A percentile compares a stretch with the other conserved stretches of the same genome.
These are phyloP conservation scores for Latrodectus elegans DNA, from an alignment of 2,888 invertebrate genomes.

Conservation along the genomic window DNA sequence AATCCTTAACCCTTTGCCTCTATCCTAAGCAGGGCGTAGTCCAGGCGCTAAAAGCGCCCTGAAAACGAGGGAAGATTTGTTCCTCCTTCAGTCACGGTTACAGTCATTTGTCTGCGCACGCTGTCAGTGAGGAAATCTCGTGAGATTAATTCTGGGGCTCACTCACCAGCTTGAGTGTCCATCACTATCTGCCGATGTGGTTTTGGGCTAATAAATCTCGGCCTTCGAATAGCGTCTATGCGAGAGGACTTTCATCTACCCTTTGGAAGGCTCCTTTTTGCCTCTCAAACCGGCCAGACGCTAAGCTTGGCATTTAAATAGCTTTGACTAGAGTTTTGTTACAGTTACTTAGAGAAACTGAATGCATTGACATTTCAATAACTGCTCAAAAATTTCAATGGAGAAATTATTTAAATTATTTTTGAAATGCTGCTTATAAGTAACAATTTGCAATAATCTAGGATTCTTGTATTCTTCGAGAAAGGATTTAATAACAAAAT, in stretches of 20 bases:
- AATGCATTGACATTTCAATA: no score
- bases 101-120: slow-evolving; percentile 56
- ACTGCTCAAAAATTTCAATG: no score
- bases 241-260: slow-evolving; percentile 46
- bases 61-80: slow-evolving; percentile 39
- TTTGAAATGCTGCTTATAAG: no score
- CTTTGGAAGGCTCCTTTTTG: slow-evolving; percentile 24
- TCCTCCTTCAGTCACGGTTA: slow-evolving; percentile 59
- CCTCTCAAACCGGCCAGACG: slow-evolving; percentile 4
- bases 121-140: slow-evolving; percentile 59
- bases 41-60: slow-evolving; percentile 30
- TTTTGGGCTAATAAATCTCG: slow-evolving; percentile 56
- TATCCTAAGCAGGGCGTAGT: slow-evolving; percentile 45
- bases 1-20: slow-evolving; percentile 58
- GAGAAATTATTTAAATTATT: no score
- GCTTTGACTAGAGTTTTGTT: no score
- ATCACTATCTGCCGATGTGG: slow-evolving; percentile 61
- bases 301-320: no score
- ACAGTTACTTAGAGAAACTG: no score
- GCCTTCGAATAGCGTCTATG: not conserved
- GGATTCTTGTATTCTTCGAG: no score
- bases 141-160: slow-evolving; percentile 54
- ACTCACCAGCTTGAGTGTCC: slow-evolving; percentile 49
- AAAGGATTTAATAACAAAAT: no score
- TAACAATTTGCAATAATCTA: no score